phyloP scores from a whole-genome alignment of 2,888 invertebrate species.

The Eristalis pertinax region DNA sequence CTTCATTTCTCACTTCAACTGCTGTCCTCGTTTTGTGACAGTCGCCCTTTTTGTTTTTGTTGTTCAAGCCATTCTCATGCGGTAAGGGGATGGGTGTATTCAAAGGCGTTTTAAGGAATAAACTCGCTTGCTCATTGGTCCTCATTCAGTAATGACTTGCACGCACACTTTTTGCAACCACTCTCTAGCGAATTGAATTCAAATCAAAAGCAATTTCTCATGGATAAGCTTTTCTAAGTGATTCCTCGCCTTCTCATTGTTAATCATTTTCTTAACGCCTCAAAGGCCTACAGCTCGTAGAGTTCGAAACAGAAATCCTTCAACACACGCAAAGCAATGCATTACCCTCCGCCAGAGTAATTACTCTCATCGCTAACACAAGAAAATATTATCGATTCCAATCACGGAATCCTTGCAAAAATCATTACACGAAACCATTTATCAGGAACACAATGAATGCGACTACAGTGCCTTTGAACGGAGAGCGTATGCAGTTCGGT shows the following conservation, averaged over 20 bases:
- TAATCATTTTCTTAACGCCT: no score
- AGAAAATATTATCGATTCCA: constrained; percentile 29
- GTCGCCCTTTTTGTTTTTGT: no score
- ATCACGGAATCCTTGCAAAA: constrained; percentile 46
- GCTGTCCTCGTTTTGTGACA: neutral
- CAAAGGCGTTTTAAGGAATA: neutral
- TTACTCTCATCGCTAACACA: constrained; percentile 1
- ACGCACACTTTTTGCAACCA: neutral
- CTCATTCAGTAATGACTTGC: neutral
- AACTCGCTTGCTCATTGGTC: neutral
- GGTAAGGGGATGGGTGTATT: neutral
- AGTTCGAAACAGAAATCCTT: no score
- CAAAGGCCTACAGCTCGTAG: no score
- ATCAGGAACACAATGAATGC: neutral
- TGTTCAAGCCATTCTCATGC: no score
- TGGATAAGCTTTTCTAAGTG: no score
- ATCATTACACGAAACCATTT: constrained; percentile 38
- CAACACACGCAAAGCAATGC: neutral
- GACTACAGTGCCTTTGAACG: neutral
- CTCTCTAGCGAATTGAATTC: no score
- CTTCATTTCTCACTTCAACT: neutral
- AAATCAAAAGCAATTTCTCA: no score
- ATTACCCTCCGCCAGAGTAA: neutral
- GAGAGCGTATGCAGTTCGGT: constrained; percentile 7
- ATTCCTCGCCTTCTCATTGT: no score